Evolutionary conservation across 2,113 vertebrate genomes (phyloP).

Genomic region (Hippopotamus amphibius): DNA sequence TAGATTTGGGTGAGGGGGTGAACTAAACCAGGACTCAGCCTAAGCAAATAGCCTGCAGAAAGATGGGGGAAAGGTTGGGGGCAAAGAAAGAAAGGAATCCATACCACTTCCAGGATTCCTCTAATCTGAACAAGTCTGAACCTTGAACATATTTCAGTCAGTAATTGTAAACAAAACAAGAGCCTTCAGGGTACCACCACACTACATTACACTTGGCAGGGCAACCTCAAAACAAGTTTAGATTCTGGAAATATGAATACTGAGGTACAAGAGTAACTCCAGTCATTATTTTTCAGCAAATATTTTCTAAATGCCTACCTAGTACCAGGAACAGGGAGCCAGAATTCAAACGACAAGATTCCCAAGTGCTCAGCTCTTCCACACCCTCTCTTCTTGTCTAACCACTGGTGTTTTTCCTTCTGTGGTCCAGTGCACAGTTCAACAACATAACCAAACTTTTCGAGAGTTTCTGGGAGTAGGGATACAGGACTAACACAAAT

Average conservation of each 20-base stretch:
- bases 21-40: conserved; percentile 14
- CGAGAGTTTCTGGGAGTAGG: background rate
- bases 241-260: background rate
- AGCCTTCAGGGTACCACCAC: conserved; percentile 45
- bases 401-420: background rate
- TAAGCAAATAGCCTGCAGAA: conserved; percentile 12
- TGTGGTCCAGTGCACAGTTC: background rate
- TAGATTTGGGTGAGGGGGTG: background rate
- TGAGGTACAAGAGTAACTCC: background rate
- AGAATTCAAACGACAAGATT: background rate
- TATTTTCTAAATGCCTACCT: background rate
- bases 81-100: conserved; percentile 52
- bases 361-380: background rate
- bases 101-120: conserved; percentile 31
- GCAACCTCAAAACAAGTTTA: conserved; percentile 10
- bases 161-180: conserved; percentile 54
- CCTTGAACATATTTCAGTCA: conserved; percentile 12
- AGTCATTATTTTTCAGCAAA: background rate
- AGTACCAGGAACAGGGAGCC: background rate
- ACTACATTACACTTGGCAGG: conserved; percentile 43
- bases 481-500: background rate
- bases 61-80: background rate
- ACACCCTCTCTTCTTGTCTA: background rate
- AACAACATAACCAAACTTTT: background rate
- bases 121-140: conserved; percentile 59